Conservation (phyloP, 2,797 vertebrate genomes). For the Limnodromus scolopaceus region DNA sequence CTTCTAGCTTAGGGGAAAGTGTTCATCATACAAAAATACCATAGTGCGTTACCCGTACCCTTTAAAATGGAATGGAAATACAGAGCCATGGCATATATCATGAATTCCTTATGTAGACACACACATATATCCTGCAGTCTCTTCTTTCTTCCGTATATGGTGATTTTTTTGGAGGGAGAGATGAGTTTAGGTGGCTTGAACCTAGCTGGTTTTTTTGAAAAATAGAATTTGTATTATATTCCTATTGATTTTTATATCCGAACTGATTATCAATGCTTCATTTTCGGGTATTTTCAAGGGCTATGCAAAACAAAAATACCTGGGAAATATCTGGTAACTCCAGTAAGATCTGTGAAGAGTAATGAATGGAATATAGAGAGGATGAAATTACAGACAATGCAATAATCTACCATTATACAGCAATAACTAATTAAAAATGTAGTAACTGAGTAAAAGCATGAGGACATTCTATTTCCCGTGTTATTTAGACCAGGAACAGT, state of each 20-base stretch:
- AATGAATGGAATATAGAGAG: neutral
- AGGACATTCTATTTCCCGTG: rapidly evolving
- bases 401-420: neutral
- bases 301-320: neutral
- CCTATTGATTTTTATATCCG: neutral
- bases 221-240: neutral
- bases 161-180: too few relatives aligned
- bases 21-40: rapidly evolving
- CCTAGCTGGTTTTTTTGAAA: neutral
- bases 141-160: neutral
- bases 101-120: neutral
- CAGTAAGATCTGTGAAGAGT: neutral
- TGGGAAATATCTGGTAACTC: neutral
- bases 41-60: rapidly evolving
- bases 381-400: neutral
- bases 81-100: rapidly evolving
- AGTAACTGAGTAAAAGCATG: neutral
- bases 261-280: neutral
- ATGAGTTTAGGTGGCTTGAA: neutral
- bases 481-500: neutral
- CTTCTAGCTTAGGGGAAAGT: neutral
- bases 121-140: rapidly evolving
- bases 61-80: neutral
- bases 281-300: neutral
- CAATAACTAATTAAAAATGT: neutral